Base-by-base conservation (phyloP, 2,797 vertebrate genomes). In the Coregonus ussuriensis region DNA sequence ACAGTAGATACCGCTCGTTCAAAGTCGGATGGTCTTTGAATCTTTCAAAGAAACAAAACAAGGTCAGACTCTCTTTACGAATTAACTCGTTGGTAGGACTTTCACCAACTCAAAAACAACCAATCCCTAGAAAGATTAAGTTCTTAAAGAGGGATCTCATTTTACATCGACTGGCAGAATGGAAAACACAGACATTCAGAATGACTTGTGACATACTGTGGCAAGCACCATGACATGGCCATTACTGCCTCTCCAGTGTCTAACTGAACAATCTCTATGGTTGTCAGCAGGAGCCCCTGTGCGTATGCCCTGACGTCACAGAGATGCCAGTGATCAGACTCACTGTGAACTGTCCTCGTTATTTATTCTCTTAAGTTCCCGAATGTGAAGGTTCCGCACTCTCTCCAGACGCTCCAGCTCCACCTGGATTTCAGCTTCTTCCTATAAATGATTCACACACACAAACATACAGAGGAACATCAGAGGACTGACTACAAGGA, bases 331-430 rank as follows among this genome's bases (percentile, higher is more conserved):
- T 47, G 41, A 35, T 9, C 71, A 79, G 80, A 94, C 94, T 97
- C 94, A 99, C 98, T 99, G 98, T 78, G 98, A 99, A 92, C 98
- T 98, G 95, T 99, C 98, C 95, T 99, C 98, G 85, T 99, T 99
- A 93, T 98, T 99, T 95, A 99, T 99, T 95, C 98, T 97, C 94
- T 99, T 99, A 91, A 99, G 95, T 88, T 99, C 98, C 92, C 98
- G 96, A 92, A 99, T 99, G 92, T 99, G 98, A 95, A 99, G 97
- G 95, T 99, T 99, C 90, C 98, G 95, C 88, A 99, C 98, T 91
- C 98, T 97, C 94, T 99, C 98, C 90, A 99, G 95, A 91, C 98
- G 96, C 92, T 99, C 98, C 90, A 99, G 94, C 95, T 99, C 98
- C 72, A 96, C 97, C 94, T 99, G 98, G 93, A 99, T 99, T 95